Evolutionary conservation across 2,797 vertebrate species (phyloP).

Genomic region (Macropus fuliginosus): DNA sequence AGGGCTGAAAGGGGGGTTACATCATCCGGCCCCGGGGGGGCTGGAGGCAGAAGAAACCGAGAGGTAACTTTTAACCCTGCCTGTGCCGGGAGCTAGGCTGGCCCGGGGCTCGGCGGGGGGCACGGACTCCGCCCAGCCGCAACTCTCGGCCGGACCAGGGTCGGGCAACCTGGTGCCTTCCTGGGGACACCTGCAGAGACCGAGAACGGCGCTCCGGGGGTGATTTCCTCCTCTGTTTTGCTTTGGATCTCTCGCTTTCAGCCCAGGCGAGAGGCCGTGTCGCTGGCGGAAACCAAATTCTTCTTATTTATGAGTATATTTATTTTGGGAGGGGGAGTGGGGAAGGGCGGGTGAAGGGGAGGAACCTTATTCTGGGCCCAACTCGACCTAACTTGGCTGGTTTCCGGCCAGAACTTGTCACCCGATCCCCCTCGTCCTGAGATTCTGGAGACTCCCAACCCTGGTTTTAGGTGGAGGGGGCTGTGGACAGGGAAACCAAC

Average conservation of each 20-base stretch:
- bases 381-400: background rate
- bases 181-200: conserved; percentile 27
- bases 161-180: background rate
- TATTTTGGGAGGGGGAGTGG: background rate
- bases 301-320: conserved; percentile 46
- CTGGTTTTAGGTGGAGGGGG: background rate
- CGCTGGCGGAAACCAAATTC: conserved; percentile 31
- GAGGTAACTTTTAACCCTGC: conserved; percentile 90
- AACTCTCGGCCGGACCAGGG: background rate
- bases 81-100: conserved; percentile 76
- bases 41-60: conserved; percentile 84
- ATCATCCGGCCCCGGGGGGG: conserved; percentile 91
- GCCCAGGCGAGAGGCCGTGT: conserved; percentile 44
- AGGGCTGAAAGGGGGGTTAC: conserved; percentile 88
- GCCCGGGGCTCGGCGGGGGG: background rate
- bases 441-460: background rate
- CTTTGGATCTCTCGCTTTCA: conserved; percentile 39
- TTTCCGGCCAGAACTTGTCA: background rate
- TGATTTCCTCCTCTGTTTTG: background rate
- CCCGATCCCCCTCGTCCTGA: background rate
- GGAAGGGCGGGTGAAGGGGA: too few relatives aligned
- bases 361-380: background rate
- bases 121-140: background rate
- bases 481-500: background rate
- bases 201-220: background rate